Conservation (phyloP, 1,140 invertebrate genomes). For the Helicorthomorpha holstii region DNA sequence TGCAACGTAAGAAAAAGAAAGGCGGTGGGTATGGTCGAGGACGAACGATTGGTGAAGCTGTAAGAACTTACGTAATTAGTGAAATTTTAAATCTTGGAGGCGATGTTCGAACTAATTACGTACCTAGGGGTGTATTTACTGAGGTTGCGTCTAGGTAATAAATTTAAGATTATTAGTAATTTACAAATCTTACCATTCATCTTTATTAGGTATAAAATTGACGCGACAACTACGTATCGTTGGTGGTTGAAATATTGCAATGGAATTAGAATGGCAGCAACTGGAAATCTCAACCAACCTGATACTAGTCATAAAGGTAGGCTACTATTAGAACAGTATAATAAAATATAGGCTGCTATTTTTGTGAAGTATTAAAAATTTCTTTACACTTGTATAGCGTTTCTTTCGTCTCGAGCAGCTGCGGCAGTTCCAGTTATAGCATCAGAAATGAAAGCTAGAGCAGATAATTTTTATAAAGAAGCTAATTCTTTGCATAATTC, state of each 20-base stretch:
- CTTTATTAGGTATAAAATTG: conserved; percentile 8
- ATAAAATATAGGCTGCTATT: too few species aligned
- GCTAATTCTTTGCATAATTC: too few species aligned
- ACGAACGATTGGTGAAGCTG: neutral
- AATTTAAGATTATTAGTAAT: neutral
- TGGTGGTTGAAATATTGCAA: conserved; percentile 5
- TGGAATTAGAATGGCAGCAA: neutral
- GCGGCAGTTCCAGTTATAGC: too few species aligned
- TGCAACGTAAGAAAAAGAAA: neutral
- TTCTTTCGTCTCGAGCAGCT: too few species aligned
- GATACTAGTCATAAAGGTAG: neutral
- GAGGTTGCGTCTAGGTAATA: conserved; percentile 5
- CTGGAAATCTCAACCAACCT: neutral
- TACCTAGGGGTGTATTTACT: conserved; percentile 4
- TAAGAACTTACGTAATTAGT: conserved; percentile 4
- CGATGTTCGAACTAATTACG: neutral
- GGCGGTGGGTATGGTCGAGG: conserved; percentile 3
- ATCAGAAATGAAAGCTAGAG: too few species aligned
- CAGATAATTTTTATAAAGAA: too few species aligned
- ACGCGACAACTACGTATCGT: conserved; percentile 1
- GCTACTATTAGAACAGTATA: too few species aligned
- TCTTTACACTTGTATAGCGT: too few species aligned
- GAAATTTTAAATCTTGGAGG: conserved; percentile 7
- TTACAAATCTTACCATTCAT: neutral
- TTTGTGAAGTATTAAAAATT: too few species aligned